Evolutionary conservation across 2,888 invertebrate species (phyloP).

Genomic region (Lymantria dispar): DNA sequence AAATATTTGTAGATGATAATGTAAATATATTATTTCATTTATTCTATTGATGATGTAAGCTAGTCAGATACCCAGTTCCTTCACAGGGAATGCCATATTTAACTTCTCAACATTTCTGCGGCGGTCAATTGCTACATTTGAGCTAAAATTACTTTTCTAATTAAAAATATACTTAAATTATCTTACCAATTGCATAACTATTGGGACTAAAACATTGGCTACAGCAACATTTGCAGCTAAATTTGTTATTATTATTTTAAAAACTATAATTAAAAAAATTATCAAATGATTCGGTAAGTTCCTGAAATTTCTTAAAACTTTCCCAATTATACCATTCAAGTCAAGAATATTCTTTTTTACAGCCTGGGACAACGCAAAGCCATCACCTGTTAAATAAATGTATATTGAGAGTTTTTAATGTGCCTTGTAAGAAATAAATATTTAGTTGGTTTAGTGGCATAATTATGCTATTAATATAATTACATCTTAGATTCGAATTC

Average conservation of each 20-base stretch:
- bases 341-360: conserved; percentile 47
- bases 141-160: background rate
- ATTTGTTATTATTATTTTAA: conserved; percentile 59
- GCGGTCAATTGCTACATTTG: background rate
- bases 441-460: no score
- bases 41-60: no score
- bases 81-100: no score
- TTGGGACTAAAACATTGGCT: conserved; percentile 58
- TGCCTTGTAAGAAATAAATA: no score
- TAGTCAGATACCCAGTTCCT: no score
- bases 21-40: no score
- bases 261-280: conserved; percentile 49
- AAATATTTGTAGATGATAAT: no score
- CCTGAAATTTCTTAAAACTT: conserved; percentile 33
- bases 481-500: no score
- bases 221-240: conserved; percentile 66
- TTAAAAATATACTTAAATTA: background rate
- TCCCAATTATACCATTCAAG: conserved; percentile 56
- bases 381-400: conserved; percentile 47
- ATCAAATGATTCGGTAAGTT: conserved; percentile 43
- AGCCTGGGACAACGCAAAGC: conserved; percentile 60
- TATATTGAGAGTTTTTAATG: no score
- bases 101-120: no score
- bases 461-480: no score
- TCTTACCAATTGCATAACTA: conserved; percentile 62